Conservation (phyloP, 2,797 vertebrate species). For the Chiroxiphia lanceolata region DNA sequence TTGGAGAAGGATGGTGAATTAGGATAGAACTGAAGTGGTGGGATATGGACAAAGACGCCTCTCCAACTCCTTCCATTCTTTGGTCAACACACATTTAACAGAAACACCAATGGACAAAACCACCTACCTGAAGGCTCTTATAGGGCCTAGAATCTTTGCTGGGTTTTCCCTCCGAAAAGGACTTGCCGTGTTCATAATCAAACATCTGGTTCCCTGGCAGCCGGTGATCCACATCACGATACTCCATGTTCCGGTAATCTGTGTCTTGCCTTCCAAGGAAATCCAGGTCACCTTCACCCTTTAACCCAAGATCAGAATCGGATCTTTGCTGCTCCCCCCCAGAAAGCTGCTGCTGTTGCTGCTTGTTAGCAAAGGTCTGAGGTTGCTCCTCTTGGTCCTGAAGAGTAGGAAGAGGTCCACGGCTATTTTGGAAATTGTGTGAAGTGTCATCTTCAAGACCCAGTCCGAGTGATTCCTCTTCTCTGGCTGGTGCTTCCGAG, state of each 20-base stretch:
- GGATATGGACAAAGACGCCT: background rate
- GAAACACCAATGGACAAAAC: background rate
- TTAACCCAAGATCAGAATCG: slow-evolving; percentile 69
- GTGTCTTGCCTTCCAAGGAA: slow-evolving; percentile 82
- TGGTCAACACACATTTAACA: background rate
- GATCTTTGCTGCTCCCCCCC: slow-evolving; percentile 72
- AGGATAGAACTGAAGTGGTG: background rate
- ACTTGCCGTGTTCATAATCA: slow-evolving; percentile 86
- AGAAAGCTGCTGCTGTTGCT: slow-evolving; percentile 71
- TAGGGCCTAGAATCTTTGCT: slow-evolving; percentile 80
- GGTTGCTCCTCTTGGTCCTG: slow-evolving; percentile 74
- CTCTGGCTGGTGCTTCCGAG: slow-evolving; percentile 69
- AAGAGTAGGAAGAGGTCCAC: slow-evolving; percentile 64
- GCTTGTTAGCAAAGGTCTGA: slow-evolving; percentile 64
- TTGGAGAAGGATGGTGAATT: background rate
- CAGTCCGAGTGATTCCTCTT: slow-evolving; percentile 70
- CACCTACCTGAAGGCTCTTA: slow-evolving; percentile 77
- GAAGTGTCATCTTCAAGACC: slow-evolving; percentile 67
- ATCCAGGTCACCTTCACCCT: slow-evolving; percentile 77
- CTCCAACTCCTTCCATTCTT: background rate
- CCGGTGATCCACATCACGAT: slow-evolving; percentile 94
- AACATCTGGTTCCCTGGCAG: slow-evolving; percentile 83
- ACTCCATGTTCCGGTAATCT: slow-evolving; percentile 90
- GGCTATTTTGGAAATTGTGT: slow-evolving; percentile 72
- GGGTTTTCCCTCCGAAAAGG: slow-evolving; percentile 81